Percentiles rank a stretch among this genome's conserved stretches.
phyloP scores from a whole-genome alignment of 2,888 invertebrate genomes.

The Aquatica leii region DNA sequence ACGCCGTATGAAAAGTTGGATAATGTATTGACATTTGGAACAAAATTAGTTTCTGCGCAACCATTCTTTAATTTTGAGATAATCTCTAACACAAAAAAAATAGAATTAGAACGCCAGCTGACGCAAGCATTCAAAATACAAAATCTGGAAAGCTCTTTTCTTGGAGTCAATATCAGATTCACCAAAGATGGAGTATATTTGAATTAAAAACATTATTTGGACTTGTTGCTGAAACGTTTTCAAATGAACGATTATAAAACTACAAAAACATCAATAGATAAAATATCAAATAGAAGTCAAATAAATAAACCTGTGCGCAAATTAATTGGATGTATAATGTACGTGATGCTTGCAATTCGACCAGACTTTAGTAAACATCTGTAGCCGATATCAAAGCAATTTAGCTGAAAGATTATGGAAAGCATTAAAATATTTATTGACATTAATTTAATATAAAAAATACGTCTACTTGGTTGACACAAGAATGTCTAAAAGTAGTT shows the following conservation, averaged over 20 bases:
- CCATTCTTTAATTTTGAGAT: no score
- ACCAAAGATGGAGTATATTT: not conserved
- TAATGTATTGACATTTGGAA: no score
- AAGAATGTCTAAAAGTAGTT: no score
- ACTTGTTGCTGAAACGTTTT: not conserved
- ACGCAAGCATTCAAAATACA: no score
- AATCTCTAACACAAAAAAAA: no score
- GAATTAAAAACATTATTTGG: not conserved
- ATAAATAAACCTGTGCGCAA: not conserved
- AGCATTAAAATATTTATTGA: no score
- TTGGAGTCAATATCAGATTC: not conserved
- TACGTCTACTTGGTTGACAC: no score
- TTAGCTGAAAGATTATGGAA: not conserved
- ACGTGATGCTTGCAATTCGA: not conserved
- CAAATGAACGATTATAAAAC: not conserved
- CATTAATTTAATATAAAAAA: no score
- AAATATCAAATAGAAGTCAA: not conserved
- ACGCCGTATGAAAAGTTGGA: no score
- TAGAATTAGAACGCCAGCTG: no score
- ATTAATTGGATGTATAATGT: not conserved
- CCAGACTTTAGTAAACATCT: not conserved
- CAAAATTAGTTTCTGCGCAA: no score
- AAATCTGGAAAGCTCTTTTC: not conserved
- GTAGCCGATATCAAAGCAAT: not conserved
- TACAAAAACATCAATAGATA: no score